Base-by-base conservation (phyloP, 2,797 vertebrate genomes). In the Darevskia mixta region DNA sequence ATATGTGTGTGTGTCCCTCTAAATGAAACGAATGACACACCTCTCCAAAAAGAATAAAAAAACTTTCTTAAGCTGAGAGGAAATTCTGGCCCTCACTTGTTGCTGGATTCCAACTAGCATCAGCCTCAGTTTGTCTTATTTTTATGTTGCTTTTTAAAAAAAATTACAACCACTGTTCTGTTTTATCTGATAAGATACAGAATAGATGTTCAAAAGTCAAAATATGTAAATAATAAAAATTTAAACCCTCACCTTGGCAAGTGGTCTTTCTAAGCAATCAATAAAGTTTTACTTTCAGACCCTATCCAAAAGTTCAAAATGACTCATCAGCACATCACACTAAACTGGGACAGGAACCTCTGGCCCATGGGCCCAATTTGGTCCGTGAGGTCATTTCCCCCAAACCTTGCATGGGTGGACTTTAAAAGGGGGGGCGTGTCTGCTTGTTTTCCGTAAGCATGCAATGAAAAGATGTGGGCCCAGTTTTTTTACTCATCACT, bases 41-140 rank as follows among this genome's bases (percentile, higher is more conserved):
- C 88, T 93, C 92, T 90, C 71, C 72, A 79, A 7, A 72, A 20
- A 93, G 49, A 89, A 45, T 86, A 55, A 83, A 66, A 23, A 27
- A 25, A 35, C 35, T 58, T 73, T 58, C 17, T 20, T 61, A 61
- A 20, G 58, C 18, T 61, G 49, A 20, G 20, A 20, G 58, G 58
- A 61, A 61, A 17, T 20, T 61, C 20, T 23, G 58, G 58, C 18
- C 20, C 58, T 61, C 58, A 61, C 18, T 49, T 49, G 49, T 49
- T 49, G 49, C 45, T 61, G 4, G 58, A 20, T 20, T 61, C 15
- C 58, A 17, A 17, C 58, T 61, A 17, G 15, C 58, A 5, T 61
- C 58, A 61, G 58, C 58, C 58, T 18, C 18, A 20, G 58, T 20
- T 20, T n/a, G n/a, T 49, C n/a, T 80, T 43, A 4, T 27, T 82